These are phyloP conservation scores for Dugesia japonica DNA, from an alignment of 2,888 invertebrate species.

Conservation along the genomic window DNA sequence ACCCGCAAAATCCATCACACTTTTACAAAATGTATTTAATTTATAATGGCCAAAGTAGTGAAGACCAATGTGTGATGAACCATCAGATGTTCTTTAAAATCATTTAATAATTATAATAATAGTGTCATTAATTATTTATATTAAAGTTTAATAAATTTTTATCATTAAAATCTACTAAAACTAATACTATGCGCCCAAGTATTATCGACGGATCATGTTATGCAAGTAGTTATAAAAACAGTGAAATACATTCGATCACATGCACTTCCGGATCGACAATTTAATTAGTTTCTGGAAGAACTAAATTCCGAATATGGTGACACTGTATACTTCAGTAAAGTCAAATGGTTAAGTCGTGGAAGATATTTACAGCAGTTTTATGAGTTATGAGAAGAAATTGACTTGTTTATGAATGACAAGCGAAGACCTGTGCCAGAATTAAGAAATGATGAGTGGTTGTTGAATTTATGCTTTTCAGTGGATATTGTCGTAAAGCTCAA, in stretches of 20 bases:
- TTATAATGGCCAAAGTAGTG: no score
- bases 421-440: not conserved
- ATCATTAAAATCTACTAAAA: no score
- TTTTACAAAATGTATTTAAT: no score
- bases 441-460: slow-evolving; percentile 9
- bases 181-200: not conserved
- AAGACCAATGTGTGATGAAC: no score
- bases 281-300: not conserved
- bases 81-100: no score
- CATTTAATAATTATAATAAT: no score
- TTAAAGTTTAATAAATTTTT: no score
- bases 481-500: slow-evolving; percentile 8
- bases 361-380: not conserved
- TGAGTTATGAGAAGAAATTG: not conserved
- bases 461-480: not conserved
- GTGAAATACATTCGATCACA: not conserved
- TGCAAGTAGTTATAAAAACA: slow-evolving; percentile 2
- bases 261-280: not conserved
- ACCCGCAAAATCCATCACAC: no score
- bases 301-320: not conserved
- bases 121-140: no score
- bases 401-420: slow-evolving; percentile 1
- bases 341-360: slow-evolving; percentile 7
- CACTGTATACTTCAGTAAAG: slow-evolving; percentile 5
- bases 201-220: slow-evolving; percentile 9